Conservation (phyloP, 2,888 invertebrate genomes). For the Penaeus monodon region DNA sequence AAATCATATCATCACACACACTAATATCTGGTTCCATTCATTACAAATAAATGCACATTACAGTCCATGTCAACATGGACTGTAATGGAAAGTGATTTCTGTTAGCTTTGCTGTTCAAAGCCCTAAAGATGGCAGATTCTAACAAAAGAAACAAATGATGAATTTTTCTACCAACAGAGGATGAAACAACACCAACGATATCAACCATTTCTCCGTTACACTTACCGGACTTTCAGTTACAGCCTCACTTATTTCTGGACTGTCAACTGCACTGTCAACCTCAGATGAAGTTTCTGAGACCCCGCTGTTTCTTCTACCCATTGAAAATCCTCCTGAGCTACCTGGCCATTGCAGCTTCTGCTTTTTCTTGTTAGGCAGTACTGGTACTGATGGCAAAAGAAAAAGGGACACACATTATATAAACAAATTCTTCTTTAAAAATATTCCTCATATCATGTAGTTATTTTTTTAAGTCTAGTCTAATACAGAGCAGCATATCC, state of each 20-base stretch:
- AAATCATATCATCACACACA: no score
- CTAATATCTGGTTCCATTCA: no score
- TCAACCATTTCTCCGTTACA: slow-evolving; percentile 26
- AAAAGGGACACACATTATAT: not conserved
- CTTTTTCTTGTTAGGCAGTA: slow-evolving; percentile 46
- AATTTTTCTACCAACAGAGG: not conserved
- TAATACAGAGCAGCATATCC: no score
- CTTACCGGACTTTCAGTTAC: slow-evolving; percentile 42
- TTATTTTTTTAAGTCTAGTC: no score
- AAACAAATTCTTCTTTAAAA: no score
- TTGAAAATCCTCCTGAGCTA: not conserved
- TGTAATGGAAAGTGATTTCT: no score
- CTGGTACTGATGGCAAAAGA: slow-evolving; percentile 25
- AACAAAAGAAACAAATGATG: not conserved
- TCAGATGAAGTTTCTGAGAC: slow-evolving; percentile 52
- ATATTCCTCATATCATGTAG: no score
- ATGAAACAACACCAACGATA: not conserved
- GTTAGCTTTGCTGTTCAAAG: no score
- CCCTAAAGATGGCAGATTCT: no score
- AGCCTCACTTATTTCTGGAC: slow-evolving; percentile 42
- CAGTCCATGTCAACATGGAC: no score
- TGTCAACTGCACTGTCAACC: slow-evolving; percentile 52
- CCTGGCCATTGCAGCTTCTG: slow-evolving; percentile 20
- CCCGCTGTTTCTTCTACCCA: slow-evolving; percentile 42
- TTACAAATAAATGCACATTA: no score